Evolutionary conservation across 2,113 vertebrate species (phyloP).

Genomic region (Anolis sagrei): DNA sequence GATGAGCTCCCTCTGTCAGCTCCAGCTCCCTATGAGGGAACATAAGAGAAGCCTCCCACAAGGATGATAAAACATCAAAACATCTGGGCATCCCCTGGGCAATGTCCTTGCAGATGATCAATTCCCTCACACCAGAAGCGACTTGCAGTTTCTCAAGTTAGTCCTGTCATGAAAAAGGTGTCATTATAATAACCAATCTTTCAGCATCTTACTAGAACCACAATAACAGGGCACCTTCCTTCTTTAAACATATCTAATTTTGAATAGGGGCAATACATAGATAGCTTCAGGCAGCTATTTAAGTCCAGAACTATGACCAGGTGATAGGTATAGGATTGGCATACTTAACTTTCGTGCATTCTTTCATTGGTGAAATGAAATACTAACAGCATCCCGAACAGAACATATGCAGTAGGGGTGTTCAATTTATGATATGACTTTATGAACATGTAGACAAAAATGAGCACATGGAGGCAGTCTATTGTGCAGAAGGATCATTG

Average conservation of each 20-base stretch:
- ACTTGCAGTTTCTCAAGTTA: no score
- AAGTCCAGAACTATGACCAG: neutral
- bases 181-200: no score
- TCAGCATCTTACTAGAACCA: neutral
- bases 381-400: neutral
- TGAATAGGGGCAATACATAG: neutral
- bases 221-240: neutral
- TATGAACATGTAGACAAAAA: neutral
- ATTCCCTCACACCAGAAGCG: no score
- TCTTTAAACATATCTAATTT: neutral
- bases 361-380: neutral
- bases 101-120: no score
- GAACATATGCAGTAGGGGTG: neutral
- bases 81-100: no score
- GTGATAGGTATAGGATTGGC: neutral
- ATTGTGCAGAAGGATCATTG: neutral
- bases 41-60: no score
- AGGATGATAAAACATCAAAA: no score
- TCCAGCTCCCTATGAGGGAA: no score
- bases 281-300: neutral
- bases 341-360: neutral
- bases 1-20: no score
- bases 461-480: neutral
- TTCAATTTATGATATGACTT: neutral
- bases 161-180: no score